Conservation (phyloP, 2,113 vertebrate species). For the Gavialis gangeticus region DNA sequence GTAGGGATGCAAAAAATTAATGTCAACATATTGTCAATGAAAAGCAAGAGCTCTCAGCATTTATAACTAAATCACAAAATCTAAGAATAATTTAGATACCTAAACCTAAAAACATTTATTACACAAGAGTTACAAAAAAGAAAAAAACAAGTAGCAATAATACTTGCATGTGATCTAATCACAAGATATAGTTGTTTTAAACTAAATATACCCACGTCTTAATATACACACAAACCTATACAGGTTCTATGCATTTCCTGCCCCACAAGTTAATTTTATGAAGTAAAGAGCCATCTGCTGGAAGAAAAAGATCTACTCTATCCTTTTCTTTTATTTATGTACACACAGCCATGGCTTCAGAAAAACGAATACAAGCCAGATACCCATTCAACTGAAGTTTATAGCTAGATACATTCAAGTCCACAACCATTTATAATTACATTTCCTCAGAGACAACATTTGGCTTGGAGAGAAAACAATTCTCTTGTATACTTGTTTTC, state of each 20-base stretch:
- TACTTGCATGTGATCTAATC: background rate
- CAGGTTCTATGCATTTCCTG: background rate
- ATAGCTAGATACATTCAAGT: no score
- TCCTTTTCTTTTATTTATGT: no score
- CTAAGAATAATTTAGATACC: background rate
- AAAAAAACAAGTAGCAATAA: background rate
- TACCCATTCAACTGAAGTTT: no score
- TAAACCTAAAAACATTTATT: background rate
- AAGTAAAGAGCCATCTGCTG: background rate
- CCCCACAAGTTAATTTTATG: background rate
- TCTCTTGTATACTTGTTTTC: background rate
- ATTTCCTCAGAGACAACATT: background rate
- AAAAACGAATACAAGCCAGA: no score
- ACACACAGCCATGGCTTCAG: no score
- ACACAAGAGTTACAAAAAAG: background rate
- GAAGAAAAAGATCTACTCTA: background rate
- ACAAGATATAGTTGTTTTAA: background rate
- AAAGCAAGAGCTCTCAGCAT: background rate
- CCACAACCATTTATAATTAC: background rate
- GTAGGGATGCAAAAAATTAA: fast-evolving
- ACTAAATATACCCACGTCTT: background rate
- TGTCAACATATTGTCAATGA: background rate
- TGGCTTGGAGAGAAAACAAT: background rate
- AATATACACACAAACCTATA: background rate
- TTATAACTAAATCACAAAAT: background rate